Percentiles rank a stretch among this genome's conserved stretches.
These are phyloP conservation scores for Ridgeia piscesae DNA, from an alignment of 1,140 invertebrate genomes.

Conservation along the genomic window DNA sequence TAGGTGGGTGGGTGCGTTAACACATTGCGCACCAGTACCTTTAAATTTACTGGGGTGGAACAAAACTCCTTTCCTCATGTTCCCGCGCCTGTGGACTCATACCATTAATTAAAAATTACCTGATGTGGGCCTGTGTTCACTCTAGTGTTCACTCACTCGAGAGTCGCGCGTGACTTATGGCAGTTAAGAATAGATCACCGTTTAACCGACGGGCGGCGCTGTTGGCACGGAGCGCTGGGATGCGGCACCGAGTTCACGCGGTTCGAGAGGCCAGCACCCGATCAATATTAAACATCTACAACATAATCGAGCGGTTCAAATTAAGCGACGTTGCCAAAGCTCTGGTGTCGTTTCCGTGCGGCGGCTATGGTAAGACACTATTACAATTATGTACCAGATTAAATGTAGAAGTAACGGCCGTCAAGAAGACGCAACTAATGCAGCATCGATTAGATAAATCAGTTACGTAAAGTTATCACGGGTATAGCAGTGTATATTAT, in stretches of 20 bases:
- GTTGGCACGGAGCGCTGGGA: background rate
- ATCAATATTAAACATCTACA: background rate
- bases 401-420: background rate
- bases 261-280: background rate
- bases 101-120: too few relatives aligned
- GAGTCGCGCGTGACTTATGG: background rate
- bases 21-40: too few relatives aligned
- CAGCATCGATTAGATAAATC: background rate
- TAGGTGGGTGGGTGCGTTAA: too few relatives aligned
- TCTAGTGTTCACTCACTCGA: background rate
- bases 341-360: background rate
- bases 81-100: too few relatives aligned
- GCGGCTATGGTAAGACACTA: background rate
- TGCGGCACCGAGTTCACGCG: background rate
- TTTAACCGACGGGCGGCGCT: background rate
- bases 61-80: too few relatives aligned
- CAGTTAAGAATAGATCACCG: background rate
- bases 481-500: too few relatives aligned
- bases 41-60: too few relatives aligned
- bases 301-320: background rate
- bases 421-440: background rate
- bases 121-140: background rate
- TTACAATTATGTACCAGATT: background rate
- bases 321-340: background rate
- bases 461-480: background rate